Evolutionary conservation across 2,888 invertebrate genomes (phyloP).

Genomic region (Idaea straminata): DNA sequence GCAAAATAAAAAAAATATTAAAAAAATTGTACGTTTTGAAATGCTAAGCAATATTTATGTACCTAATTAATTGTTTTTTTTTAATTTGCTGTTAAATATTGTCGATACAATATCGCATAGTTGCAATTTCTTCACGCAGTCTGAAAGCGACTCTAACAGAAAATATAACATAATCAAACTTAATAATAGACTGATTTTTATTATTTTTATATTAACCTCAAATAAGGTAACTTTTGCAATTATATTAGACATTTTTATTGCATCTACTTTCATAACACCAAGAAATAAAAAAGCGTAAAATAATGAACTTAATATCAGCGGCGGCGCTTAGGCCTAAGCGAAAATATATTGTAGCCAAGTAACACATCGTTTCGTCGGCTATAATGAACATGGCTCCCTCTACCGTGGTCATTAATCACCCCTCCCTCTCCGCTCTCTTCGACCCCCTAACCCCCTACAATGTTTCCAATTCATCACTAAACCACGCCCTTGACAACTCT

Average conservation of each 20-base stretch:
- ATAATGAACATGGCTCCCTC: conserved; percentile 80
- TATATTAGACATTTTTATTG: conserved; percentile 3
- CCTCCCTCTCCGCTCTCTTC: conserved; percentile 54
- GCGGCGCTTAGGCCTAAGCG: conserved; percentile 57
- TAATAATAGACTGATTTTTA: background rate
- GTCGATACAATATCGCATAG: no score
- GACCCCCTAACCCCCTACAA: conserved; percentile 70
- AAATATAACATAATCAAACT: background rate
- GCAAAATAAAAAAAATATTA: no score
- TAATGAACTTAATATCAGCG: conserved; percentile 69
- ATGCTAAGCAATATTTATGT: no score
- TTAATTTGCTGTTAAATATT: no score
- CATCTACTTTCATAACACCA: background rate
- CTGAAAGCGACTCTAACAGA: background rate
- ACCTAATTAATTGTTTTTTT: no score
- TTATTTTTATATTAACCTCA: background rate
- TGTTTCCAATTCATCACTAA: conserved; percentile 79
- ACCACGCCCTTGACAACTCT: conserved; percentile 83
- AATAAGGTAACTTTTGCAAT: background rate
- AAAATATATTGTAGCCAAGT: conserved; percentile 74
- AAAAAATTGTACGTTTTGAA: no score
- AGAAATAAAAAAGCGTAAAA: conserved; percentile 71
- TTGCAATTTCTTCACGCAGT: no score
- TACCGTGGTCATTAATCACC: conserved; percentile 71
- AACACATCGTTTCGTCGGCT: conserved; percentile 74